Evolutionary conservation across 2,797 vertebrate species (phyloP), one percentile per base, ranked within the genome.

Genomic region (Salmo trutta): DNA sequence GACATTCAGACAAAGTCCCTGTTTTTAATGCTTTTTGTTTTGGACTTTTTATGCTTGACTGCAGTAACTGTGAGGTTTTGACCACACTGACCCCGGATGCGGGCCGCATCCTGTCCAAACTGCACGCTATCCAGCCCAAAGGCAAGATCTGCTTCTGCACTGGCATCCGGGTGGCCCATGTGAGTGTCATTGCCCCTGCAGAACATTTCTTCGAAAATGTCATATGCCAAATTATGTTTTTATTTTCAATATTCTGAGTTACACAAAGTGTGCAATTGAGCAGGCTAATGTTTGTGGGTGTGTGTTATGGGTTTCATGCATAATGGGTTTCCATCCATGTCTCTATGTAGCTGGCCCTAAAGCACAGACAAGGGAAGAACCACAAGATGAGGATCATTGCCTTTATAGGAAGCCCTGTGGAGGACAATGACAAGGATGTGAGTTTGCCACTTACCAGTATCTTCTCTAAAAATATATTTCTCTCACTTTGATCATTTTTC

Each of bases 381-480:
- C 98, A 99, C 93, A 99, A 99, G 92, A 98, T 99, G 96, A 93
- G 97, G 27, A 99, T 99, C 92, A 97, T 99, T 1, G 98, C 97
- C 78, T 99, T 99, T 19, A 96, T 99, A 8, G 98, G 98, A 15
- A 99, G 98, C 88, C 98, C 98, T 0, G 96, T 99, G 75, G 97
- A 98, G 78, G 97, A 99, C 79, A 96, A 93, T 0, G 97, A 99
- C 92, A 99, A 99, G 88, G 98, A 99, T 0, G 98, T 98, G 91
- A 95, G 93, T 88, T 76, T 56, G 5, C 12, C 56, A 12, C 59
- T 8, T 62, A 10, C n/a, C 54, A 19, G 54, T n/a, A 19, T 56
- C 41, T 41, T 41, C 41, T 56, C 54, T n/a, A n/a, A 56, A 19
- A 8, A 41, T 41, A 41, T 8, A 41, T 64, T 68, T 75, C 17